phyloP scores from a whole-genome alignment of 2,113 vertebrate species.

The Indri indri region DNA sequence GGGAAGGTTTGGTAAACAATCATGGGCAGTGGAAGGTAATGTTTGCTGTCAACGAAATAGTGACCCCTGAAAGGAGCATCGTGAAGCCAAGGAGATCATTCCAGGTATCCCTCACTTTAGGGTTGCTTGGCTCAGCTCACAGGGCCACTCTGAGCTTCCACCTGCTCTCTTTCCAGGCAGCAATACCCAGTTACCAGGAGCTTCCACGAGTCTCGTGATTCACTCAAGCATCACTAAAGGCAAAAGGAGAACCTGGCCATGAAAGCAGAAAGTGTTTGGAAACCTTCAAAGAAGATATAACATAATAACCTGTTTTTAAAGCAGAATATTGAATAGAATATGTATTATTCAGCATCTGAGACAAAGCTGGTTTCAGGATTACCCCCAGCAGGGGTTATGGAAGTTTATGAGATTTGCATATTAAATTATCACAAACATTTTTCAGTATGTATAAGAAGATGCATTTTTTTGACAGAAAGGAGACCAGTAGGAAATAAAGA shows the following conservation, averaged over 20 bases:
- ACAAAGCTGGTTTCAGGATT: constrained; percentile 1
- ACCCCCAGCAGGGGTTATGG: background rate
- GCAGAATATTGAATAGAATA: background rate
- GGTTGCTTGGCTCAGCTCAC: background rate
- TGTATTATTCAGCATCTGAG: background rate
- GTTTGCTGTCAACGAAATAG: background rate
- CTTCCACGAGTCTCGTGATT: background rate
- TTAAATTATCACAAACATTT: background rate
- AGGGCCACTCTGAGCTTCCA: background rate
- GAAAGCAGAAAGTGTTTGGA: background rate
- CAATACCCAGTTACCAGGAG: background rate
- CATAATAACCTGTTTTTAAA: background rate
- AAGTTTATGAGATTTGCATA: background rate
- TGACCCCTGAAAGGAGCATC: background rate
- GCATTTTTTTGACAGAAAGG: background rate
- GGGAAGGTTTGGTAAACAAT: background rate
- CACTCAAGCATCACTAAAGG: background rate
- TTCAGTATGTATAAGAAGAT: background rate
- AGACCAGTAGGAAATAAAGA: background rate
- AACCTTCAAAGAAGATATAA: background rate
- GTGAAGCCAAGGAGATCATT: background rate
- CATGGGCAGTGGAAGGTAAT: background rate
- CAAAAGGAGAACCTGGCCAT: background rate
- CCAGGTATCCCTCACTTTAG: background rate
- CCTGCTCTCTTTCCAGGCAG: background rate